phyloP scores from a whole-genome alignment of 1,140 invertebrate species.

The Philopotamus ludificatus region DNA sequence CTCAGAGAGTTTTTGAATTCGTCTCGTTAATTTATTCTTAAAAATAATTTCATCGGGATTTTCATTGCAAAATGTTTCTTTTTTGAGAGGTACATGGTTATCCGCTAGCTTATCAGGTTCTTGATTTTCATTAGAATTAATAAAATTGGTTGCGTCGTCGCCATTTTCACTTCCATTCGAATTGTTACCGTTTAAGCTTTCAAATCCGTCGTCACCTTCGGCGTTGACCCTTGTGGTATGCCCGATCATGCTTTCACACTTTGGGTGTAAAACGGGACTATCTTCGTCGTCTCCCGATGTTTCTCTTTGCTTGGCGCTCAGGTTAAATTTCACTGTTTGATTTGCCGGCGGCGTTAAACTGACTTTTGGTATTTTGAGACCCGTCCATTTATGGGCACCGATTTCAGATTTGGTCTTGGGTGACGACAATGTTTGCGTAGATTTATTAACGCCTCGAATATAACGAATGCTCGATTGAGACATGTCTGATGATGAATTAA shows the following conservation, averaged over 20 bases:
- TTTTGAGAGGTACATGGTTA: slow-evolving; percentile 30
- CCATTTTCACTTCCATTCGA: slow-evolving; percentile 66
- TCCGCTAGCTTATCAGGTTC: slow-evolving; percentile 41
- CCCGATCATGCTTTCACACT: slow-evolving; percentile 2
- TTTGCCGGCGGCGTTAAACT: slow-evolving; percentile 32
- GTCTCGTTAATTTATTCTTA: slow-evolving; percentile 26
- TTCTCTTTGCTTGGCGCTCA: slow-evolving; percentile 3
- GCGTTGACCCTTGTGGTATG: slow-evolving; percentile 12
- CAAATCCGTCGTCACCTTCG: slow-evolving; percentile 78
- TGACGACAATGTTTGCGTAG: slow-evolving; percentile 22
- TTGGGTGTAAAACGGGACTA: slow-evolving; percentile 5
- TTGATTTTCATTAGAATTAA: slow-evolving; percentile 33
- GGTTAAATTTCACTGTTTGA: slow-evolving; percentile 32
- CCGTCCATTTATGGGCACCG: slow-evolving; percentile 12
- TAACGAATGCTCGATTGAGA: too few species aligned
- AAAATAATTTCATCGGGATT: slow-evolving; percentile 14
- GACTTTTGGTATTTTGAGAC: slow-evolving; percentile 28
- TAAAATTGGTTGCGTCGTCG: slow-evolving; percentile 39
- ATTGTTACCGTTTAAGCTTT: slow-evolving; percentile 80
- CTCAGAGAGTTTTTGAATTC: slow-evolving; percentile 2
- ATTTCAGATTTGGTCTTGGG: not conserved
- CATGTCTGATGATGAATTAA: not conserved
- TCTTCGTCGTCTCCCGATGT: slow-evolving; percentile 28
- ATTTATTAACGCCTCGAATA: slow-evolving; percentile 6
- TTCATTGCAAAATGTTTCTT: slow-evolving; percentile 28